A percentile compares a stretch with the other conserved stretches of the same genome.
Conservation (phyloP, 1,140 invertebrate genomes). For the Pseudomyrmex dendroicus region DNA sequence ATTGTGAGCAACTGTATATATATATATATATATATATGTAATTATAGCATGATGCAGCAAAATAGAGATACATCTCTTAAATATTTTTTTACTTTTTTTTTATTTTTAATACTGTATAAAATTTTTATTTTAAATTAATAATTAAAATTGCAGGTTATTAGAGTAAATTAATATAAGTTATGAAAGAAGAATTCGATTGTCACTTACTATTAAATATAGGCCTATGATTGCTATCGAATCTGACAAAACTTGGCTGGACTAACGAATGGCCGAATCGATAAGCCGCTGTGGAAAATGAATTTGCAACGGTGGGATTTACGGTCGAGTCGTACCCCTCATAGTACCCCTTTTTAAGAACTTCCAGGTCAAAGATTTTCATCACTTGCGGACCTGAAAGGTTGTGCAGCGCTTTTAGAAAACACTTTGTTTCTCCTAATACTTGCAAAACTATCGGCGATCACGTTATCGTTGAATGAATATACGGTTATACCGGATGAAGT, state of each 20-base stretch:
- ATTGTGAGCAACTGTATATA: neutral
- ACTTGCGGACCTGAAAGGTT: conserved; percentile 87
- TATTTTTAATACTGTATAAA: conserved; percentile 3
- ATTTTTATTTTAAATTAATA: neutral
- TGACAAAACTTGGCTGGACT: conserved; percentile 91
- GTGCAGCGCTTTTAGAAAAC: neutral
- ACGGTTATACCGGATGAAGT: neutral
- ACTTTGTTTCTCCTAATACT: neutral
- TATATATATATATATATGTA: neutral
- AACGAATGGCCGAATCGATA: conserved; percentile 98
- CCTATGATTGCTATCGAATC: conserved; percentile 88
- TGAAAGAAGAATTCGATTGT: conserved; percentile 8
- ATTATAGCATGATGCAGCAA: too few species aligned
- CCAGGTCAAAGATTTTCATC: conserved; percentile 89
- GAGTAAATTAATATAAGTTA: neutral
- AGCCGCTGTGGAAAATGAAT: conserved; percentile 97
- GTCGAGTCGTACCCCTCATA: conserved; percentile 91
- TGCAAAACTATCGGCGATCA: neutral
- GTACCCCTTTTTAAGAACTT: conserved; percentile 87
- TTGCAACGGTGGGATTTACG: conserved; percentile 94
- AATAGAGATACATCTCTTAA: too few species aligned
- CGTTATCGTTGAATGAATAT: neutral
- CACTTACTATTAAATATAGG: conserved; percentile 88
- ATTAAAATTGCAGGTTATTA: neutral
- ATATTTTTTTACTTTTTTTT: neutral